Conservation (phyloP, 2,888 invertebrate genomes). For the Cenopis cana region DNA sequence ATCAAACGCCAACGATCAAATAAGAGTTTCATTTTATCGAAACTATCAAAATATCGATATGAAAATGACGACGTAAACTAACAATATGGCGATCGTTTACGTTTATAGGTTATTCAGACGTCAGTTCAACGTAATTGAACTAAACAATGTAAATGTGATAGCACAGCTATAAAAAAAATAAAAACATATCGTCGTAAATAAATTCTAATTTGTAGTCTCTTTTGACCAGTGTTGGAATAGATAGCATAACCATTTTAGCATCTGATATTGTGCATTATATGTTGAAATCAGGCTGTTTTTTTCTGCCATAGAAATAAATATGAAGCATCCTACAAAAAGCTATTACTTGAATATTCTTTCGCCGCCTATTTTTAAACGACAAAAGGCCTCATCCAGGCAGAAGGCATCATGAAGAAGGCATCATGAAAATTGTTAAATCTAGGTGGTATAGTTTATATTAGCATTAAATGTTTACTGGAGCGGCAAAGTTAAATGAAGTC, state of each 20-base stretch:
- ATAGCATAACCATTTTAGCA: background rate
- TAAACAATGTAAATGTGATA: slow-evolving; percentile 39
- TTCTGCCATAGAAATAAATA: background rate
- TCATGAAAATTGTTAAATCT: no score
- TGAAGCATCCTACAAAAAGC: no score
- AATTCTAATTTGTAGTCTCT: background rate
- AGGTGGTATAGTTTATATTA: no score
- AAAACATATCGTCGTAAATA: background rate
- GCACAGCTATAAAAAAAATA: slow-evolving; percentile 18
- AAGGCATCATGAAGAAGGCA: no score
- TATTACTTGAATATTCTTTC: no score
- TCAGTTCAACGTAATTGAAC: slow-evolving; percentile 40
- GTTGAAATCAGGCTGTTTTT: background rate
- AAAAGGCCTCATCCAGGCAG: no score
- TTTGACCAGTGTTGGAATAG: background rate
- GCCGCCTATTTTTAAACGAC: no score
- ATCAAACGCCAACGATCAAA: slow-evolving; percentile 40
- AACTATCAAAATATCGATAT: slow-evolving; percentile 45
- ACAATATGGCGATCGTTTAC: slow-evolving; percentile 40
- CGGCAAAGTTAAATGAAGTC: background rate
- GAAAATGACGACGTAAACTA: slow-evolving; percentile 44
- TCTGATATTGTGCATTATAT: background rate
- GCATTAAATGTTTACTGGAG: background rate
- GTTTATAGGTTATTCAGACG: slow-evolving; percentile 44
- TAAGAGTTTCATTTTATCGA: slow-evolving; percentile 41